Evolutionary conservation across 2,113 vertebrate genomes (phyloP).

Genomic region (Laticauda colubrina): DNA sequence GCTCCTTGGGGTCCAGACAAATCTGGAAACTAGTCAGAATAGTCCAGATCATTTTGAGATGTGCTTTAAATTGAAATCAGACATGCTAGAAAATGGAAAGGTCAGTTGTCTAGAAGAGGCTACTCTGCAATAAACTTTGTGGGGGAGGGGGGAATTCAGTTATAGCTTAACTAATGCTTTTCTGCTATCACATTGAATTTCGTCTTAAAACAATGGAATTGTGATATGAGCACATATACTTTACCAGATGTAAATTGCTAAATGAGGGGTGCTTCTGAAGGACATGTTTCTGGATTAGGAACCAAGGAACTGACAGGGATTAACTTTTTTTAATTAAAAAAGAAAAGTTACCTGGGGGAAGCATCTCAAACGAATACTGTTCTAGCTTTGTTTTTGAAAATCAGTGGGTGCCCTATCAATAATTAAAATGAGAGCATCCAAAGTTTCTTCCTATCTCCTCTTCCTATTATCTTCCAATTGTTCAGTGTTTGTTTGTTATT

Average conservation of each 20-base stretch:
- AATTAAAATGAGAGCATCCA: conserved; percentile 75
- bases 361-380: conserved; percentile 69
- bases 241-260: conserved; percentile 32
- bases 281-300: conserved; percentile 45
- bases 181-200: neutral
- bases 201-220: neutral
- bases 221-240: conserved; percentile 22
- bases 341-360: conserved; percentile 64
- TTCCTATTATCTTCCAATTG: conserved; percentile 80
- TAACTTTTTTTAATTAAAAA: conserved; percentile 61
- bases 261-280: conserved; percentile 35
- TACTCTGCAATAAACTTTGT: neutral
- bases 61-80: neutral
- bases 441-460: conserved; percentile 67
- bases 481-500: conserved; percentile 76
- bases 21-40: neutral
- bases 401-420: conserved; percentile 71
- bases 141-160: neutral
- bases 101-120: neutral
- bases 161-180: neutral
- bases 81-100: neutral
- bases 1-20: neutral
- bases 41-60: neutral
- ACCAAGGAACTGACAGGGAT: conserved; percentile 16
- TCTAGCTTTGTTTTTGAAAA: conserved; percentile 69